Conservation (phyloP, 2,113 vertebrate species). For the Nycticorax nycticorax region DNA sequence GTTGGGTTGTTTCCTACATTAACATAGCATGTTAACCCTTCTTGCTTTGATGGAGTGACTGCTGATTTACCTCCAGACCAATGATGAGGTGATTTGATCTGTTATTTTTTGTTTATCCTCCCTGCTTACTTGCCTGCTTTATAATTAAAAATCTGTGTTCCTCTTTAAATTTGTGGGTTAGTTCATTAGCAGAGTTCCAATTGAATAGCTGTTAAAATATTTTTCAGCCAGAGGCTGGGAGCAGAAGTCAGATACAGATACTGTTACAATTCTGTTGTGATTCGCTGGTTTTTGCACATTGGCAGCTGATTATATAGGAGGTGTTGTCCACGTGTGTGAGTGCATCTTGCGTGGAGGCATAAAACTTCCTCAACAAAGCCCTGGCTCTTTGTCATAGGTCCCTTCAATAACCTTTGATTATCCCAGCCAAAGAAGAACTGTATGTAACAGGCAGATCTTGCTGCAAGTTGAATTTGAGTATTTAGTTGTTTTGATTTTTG, state of each 20-base stretch:
- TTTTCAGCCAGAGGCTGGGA: background rate
- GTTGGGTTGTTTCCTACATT: background rate
- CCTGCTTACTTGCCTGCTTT: background rate
- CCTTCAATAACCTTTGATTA: background rate
- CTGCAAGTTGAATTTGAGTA: background rate
- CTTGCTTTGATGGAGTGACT: background rate
- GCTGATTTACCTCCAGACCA: background rate
- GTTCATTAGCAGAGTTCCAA: background rate
- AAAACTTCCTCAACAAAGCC: background rate
- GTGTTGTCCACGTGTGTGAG: background rate
- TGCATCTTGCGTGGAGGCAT: background rate
- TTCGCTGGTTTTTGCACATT: accelerated
- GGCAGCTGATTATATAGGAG: background rate
- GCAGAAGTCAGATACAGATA: background rate
- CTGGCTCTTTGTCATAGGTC: background rate
- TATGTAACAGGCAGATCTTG: background rate
- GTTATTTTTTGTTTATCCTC: background rate
- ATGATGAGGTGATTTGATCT: background rate
- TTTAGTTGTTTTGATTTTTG: background rate
- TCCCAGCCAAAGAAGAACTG: background rate
- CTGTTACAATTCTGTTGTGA: background rate
- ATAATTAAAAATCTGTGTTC: background rate
- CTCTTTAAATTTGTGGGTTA: background rate
- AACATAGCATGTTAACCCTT: background rate
- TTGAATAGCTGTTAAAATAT: background rate